These are phyloP conservation scores for Pygmarrhopalites habei DNA, from an alignment of 1,140 invertebrate genomes.

Conservation along the genomic window DNA sequence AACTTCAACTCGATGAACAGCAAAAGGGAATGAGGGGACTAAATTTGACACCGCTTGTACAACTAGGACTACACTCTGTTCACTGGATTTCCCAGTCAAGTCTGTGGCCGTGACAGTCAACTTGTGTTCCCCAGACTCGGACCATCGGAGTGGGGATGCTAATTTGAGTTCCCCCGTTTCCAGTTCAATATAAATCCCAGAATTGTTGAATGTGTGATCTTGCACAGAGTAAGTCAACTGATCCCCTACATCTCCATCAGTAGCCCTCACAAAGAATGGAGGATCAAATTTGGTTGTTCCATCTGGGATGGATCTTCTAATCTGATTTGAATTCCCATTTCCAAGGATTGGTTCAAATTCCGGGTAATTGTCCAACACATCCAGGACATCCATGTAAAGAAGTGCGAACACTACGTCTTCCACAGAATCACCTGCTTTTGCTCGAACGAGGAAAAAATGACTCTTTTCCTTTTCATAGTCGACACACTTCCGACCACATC, in stretches of 20 bases:
- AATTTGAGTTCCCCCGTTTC: slow-evolving; percentile 63
- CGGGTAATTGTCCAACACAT: slow-evolving; percentile 70
- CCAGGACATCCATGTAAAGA: slow-evolving; percentile 28
- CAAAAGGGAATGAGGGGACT: slow-evolving; percentile 39
- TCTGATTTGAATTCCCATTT: slow-evolving; percentile 18
- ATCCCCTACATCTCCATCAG: slow-evolving; percentile 38
- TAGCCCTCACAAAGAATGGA: slow-evolving; percentile 33
- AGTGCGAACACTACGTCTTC: slow-evolving; percentile 36
- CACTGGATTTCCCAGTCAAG: slow-evolving; percentile 37
- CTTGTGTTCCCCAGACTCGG: slow-evolving; percentile 40
- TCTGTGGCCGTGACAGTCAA: slow-evolving; percentile 44
- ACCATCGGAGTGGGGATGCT: slow-evolving; percentile 45
- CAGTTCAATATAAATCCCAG: slow-evolving; percentile 49
- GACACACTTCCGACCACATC: slow-evolving; percentile 40
- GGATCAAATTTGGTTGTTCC: slow-evolving; percentile 31
- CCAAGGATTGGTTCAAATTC: slow-evolving; percentile 53
- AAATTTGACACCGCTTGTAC: slow-evolving; percentile 40
- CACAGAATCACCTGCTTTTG: slow-evolving; percentile 27
- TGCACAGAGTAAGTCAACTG: slow-evolving; percentile 25
- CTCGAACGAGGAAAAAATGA: slow-evolving; percentile 36
- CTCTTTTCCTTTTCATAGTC: slow-evolving; percentile 58
- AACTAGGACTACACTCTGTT: slow-evolving; percentile 40
- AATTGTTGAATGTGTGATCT: slow-evolving; percentile 25
- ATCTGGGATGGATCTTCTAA: slow-evolving; percentile 32
- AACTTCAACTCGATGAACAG: slow-evolving; percentile 28